These are phyloP conservation scores for Temnothorax rugatulus DNA, from an alignment of 2,888 invertebrate species.

Conservation along the genomic window DNA sequence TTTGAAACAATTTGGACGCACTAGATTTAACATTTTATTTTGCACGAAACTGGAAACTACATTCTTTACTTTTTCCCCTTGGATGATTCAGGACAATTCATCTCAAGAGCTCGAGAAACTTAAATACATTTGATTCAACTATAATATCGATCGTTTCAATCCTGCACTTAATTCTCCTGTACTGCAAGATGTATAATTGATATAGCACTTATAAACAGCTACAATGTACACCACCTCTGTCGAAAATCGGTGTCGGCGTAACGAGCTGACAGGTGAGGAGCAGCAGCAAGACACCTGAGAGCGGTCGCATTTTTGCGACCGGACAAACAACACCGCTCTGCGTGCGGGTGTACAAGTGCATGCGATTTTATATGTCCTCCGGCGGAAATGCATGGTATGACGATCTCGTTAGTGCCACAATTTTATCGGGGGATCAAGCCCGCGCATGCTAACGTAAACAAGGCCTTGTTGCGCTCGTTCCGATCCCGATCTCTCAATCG, in stretches of 20 bases:
- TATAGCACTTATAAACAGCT: constrained; percentile 18
- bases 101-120: neutral
- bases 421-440: constrained; percentile 72
- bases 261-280: constrained; percentile 51
- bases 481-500: constrained; percentile 49
- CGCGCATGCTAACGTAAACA: constrained; percentile 35
- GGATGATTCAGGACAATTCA: neutral
- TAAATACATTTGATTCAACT: constrained; percentile 2
- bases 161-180: neutral
- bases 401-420: constrained; percentile 70
- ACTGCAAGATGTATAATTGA: neutral
- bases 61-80: neutral
- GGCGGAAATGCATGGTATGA: constrained; percentile 74
- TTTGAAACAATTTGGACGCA: neutral
- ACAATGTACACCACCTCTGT: constrained; percentile 61
- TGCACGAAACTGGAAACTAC: neutral
- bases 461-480: constrained; percentile 58
- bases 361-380: constrained; percentile 66
- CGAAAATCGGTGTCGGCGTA: constrained; percentile 48
- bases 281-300: constrained; percentile 52
- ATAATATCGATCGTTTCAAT: neutral
- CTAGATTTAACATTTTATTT: neutral
- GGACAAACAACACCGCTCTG: constrained; percentile 43
- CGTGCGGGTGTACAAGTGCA: constrained; percentile 36
- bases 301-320: constrained; percentile 62